These are phyloP conservation scores for Bimastos eiseni DNA, from an alignment of 2,888 invertebrate genomes.

Conservation along the genomic window DNA sequence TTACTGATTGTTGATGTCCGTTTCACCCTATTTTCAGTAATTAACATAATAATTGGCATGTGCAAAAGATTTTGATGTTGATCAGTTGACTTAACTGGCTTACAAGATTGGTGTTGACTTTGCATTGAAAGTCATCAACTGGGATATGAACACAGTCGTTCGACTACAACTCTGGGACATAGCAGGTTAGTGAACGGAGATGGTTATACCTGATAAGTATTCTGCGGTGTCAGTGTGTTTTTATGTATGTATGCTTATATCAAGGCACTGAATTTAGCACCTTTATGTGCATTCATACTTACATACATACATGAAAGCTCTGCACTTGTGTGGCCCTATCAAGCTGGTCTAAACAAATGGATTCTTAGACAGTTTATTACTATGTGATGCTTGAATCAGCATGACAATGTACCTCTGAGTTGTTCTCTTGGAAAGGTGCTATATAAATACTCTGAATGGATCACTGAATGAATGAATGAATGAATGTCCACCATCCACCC, in stretches of 20 bases:
- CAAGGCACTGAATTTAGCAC: neutral
- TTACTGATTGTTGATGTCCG: neutral
- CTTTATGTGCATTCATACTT: too few species aligned
- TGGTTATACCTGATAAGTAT: neutral
- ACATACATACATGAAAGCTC: too few species aligned
- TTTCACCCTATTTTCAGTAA: neutral
- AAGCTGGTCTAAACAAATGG: too few species aligned
- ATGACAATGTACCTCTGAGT: too few species aligned
- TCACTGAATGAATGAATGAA: too few species aligned
- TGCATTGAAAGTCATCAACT: conserved; percentile 68
- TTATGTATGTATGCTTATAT: conserved; percentile 15
- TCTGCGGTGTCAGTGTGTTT: neutral
- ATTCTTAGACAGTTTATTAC: too few species aligned
- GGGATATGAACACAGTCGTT: conserved; percentile 66
- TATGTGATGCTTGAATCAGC: too few species aligned
- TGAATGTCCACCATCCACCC: too few species aligned
- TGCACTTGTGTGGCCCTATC: too few species aligned
- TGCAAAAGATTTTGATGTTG: neutral
- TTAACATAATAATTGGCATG: neutral
- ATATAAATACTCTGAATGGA: too few species aligned
- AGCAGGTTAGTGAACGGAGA: conserved; percentile 62
- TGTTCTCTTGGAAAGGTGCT: too few species aligned
- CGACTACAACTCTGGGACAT: conserved; percentile 69
- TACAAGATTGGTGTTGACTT: conserved; percentile 66
- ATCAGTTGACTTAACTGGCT: neutral